A percentile compares a stretch with the other conserved stretches of the same genome.
Evolutionary conservation across 2,113 vertebrate genomes (phyloP).

Genomic region (Leptosomus discolor): DNA sequence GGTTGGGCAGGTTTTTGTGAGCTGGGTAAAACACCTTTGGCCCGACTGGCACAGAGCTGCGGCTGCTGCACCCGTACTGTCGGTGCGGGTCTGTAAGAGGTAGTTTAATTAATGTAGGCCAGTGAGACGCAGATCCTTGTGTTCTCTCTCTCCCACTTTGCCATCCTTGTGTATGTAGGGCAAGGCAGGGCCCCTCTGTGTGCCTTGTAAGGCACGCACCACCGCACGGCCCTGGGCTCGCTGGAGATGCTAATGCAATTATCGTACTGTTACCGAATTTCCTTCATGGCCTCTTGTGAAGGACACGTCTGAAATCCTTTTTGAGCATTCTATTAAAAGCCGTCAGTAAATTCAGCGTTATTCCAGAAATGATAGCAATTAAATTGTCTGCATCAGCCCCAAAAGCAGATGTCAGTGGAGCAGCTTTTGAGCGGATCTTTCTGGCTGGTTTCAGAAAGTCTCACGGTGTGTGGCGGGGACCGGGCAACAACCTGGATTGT

Average conservation of each 20-base stretch:
- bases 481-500: not conserved
- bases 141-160: not conserved
- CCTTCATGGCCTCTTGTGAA: slow-evolving; percentile 54
- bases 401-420: not conserved
- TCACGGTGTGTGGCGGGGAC: accelerated
- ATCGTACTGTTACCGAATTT: slow-evolving; percentile 10
- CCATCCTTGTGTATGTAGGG: slow-evolving; percentile 15
- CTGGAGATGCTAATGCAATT: slow-evolving; percentile 55
- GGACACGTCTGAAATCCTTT: slow-evolving; percentile 33
- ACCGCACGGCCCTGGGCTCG: not conserved
- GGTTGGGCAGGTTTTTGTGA: not conserved
- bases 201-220: not conserved
- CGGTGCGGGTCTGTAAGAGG: not conserved
- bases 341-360: not conserved
- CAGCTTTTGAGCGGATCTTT: not conserved
- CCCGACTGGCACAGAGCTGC: not conserved
- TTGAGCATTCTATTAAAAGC: slow-evolving; percentile 47
- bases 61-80: not conserved
- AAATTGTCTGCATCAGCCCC: not conserved
- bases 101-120: not conserved
- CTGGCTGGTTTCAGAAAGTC: not conserved
- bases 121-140: not conserved
- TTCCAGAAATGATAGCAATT: not conserved
- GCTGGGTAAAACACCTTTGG: not conserved
- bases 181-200: not conserved